phyloP scores from a whole-genome alignment of 2,888 invertebrate species.

The Tineola bisselliella region DNA sequence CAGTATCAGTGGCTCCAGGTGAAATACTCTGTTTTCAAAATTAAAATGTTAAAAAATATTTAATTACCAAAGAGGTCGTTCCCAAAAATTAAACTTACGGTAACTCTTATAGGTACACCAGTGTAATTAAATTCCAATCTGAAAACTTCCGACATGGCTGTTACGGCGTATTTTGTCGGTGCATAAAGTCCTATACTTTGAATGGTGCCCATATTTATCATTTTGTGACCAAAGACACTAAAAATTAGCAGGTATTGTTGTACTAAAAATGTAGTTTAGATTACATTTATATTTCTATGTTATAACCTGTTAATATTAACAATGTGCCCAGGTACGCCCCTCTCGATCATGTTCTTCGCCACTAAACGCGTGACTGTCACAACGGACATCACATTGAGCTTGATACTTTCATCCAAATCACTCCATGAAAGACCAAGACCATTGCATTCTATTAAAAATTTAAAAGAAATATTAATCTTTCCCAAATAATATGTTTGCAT shows the following conservation, averaged over 20 bases:
- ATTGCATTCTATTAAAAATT: not conserved
- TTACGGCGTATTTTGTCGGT: slow-evolving; percentile 51
- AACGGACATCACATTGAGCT: slow-evolving; percentile 12
- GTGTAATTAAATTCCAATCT: slow-evolving; percentile 39
- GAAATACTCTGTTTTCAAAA: slow-evolving; percentile 62
- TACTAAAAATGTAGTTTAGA: not conserved
- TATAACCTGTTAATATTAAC: slow-evolving; percentile 16
- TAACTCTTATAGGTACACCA: slow-evolving; percentile 30
- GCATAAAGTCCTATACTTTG: slow-evolving; percentile 31
- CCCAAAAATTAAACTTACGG: slow-evolving; percentile 22
- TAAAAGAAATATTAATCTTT: too few species aligned
- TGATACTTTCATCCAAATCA: slow-evolving; percentile 6
- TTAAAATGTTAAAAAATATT: too few species aligned
- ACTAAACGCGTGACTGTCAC: slow-evolving; percentile 8
- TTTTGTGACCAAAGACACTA: slow-evolving; percentile 23
- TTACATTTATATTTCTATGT: not conserved
- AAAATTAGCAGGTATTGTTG: not conserved
- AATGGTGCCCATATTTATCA: slow-evolving; percentile 21
- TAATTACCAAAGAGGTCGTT: too few species aligned
- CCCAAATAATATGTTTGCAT: not conserved
- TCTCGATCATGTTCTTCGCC: slow-evolving; percentile 13
- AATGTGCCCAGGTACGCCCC: slow-evolving; percentile 11
- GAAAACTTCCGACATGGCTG: slow-evolving; percentile 46
- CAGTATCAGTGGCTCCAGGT: slow-evolving; percentile 70
- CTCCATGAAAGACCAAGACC: not conserved